Conservation (phyloP, 2,113 vertebrate species). For the Cephalopholis sonnerati region DNA sequence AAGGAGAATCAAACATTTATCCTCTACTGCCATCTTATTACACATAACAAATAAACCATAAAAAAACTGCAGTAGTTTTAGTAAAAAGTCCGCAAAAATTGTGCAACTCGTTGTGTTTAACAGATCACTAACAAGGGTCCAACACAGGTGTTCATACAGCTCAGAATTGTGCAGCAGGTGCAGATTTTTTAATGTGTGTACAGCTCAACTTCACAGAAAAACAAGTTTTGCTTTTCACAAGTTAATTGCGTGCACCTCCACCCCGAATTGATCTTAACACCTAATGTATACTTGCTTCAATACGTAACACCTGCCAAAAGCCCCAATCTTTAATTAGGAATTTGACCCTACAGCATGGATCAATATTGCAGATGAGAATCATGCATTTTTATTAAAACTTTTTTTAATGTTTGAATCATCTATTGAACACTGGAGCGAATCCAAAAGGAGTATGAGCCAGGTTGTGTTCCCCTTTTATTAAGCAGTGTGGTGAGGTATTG, state of each 20-base stretch:
- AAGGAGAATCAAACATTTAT: too few species aligned
- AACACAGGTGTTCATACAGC: background rate
- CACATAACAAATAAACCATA: too few species aligned
- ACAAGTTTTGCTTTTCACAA: background rate
- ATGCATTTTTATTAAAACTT: constrained; percentile 39
- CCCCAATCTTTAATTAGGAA: constrained; percentile 46
- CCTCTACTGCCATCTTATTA: too few species aligned
- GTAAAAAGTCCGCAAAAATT: background rate
- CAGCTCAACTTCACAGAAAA: background rate
- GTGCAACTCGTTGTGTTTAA: background rate
- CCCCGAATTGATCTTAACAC: constrained; percentile 16
- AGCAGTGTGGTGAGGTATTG: background rate
- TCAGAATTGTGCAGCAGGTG: background rate
- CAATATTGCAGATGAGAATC: constrained; percentile 60
- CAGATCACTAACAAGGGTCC: background rate
- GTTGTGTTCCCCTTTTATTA: background rate
- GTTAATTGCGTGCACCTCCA: constrained; percentile 26
- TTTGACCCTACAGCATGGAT: constrained; percentile 45
- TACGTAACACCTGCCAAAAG: constrained; percentile 38
- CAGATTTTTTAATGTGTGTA: background rate
- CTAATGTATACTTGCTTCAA: constrained; percentile 23
- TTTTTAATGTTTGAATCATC: background rate
- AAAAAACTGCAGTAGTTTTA: too few species aligned
- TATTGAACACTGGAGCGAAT: constrained; percentile 15
- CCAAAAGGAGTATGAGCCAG: background rate